A percentile compares a stretch with the other conserved stretches of the same genome.
Evolutionary conservation across 2,888 invertebrate species (phyloP).

Genomic region (Epiperipatus broadwayi): DNA sequence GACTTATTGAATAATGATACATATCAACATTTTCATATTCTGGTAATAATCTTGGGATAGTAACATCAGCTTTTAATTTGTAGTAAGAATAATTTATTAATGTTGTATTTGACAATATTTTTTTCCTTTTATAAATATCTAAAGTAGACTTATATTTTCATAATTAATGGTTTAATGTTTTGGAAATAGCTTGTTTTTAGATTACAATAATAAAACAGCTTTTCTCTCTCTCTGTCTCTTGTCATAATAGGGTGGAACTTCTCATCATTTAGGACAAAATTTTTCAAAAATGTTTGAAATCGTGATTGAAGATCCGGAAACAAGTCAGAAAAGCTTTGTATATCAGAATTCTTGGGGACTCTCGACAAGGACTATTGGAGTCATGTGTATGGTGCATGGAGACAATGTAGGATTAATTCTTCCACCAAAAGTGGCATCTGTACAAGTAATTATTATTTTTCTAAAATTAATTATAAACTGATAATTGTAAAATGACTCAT

Average conservation of each 20-base stretch:
- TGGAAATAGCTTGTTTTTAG: not conserved
- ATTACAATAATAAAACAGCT: not conserved
- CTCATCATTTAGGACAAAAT: conserved; percentile 95
- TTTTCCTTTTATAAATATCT: no score
- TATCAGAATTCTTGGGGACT: conserved; percentile 98
- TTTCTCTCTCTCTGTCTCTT: not conserved
- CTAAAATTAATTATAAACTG: not conserved
- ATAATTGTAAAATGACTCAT: not conserved
- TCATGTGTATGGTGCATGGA: conserved; percentile 57
- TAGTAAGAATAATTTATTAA: no score
- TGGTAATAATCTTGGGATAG: no score
- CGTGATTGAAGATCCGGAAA: conserved; percentile 75
- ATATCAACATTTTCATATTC: no score
- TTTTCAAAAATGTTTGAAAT: conserved; percentile 99
- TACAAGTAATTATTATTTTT: conserved; percentile 39
- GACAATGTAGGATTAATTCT: conserved; percentile 90
- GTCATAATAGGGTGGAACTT: conserved; percentile 59
- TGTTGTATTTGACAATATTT: no score
- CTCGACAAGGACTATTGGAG: conserved; percentile 86
- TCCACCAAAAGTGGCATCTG: conserved; percentile 70
- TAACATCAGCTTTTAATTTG: no score
- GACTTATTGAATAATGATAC: no score
- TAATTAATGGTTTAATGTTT: not conserved
- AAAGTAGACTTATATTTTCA: no score
- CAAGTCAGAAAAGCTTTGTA: conserved; percentile 47